phyloP scores from a whole-genome alignment of 2,113 vertebrate species.

The Burhinus oedicnemus region DNA sequence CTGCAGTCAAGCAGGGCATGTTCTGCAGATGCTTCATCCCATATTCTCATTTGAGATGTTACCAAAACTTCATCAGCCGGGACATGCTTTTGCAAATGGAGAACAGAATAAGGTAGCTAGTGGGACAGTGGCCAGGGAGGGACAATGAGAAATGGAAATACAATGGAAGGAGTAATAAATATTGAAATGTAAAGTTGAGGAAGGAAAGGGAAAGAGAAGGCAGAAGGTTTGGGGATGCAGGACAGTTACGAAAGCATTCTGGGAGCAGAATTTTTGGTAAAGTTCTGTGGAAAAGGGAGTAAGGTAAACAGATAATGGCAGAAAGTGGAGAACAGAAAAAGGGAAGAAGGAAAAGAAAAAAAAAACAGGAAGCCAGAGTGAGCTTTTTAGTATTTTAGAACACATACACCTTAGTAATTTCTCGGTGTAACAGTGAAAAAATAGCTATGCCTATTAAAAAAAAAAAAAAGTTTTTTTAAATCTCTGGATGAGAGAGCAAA shows the following conservation, averaged over 20 bases:
- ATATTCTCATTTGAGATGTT: constrained; percentile 18
- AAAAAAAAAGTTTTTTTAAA: not conserved
- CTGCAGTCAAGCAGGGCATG: not conserved
- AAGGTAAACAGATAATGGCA: not conserved
- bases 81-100: constrained; percentile 15
- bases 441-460: not conserved
- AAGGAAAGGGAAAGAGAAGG: not conserved
- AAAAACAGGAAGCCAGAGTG: not conserved
- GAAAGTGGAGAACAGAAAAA: not conserved
- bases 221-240: not conserved
- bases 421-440: not conserved
- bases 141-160: not conserved
- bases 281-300: not conserved
- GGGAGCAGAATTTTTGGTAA: not conserved
- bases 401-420: not conserved
- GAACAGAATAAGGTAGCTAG: not conserved
- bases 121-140: not conserved
- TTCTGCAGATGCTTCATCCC: not conserved
- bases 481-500: not conserved
- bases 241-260: not conserved
- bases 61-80: not conserved
- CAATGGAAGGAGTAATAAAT: not conserved
- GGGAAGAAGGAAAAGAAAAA: not conserved
- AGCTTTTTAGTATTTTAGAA: not conserved
- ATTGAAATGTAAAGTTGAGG: not conserved